A percentile compares a stretch with the other conserved stretches of the same genome.
These are phyloP conservation scores for Chaetodon auriga DNA, from an alignment of 2,113 vertebrate species.

Conservation along the genomic window DNA sequence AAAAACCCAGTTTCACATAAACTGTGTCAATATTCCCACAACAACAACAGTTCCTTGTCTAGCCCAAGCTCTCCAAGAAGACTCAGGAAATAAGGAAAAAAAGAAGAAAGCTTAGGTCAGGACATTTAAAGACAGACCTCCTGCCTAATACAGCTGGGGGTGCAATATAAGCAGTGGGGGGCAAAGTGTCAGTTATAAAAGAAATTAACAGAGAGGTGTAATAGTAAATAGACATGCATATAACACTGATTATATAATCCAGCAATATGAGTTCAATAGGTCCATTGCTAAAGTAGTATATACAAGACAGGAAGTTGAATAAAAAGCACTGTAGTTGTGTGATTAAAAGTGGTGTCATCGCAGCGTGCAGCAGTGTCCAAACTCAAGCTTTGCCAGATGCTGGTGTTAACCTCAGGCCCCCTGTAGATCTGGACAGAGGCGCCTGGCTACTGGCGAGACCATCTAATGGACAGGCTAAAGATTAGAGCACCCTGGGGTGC, in stretches of 20 bases:
- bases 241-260: conserved; percentile 14
- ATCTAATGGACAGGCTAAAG: conserved; percentile 78
- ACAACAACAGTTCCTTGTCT: neutral
- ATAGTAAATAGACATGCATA: neutral
- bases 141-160: neutral
- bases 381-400: conserved; percentile 56
- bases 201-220: neutral
- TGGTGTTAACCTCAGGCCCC: conserved; percentile 56
- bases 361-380: conserved; percentile 4
- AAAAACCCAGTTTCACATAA: neutral
- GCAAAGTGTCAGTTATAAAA: neutral
- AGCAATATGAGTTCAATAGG: conserved; percentile 15
- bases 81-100: neutral
- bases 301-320: conserved; percentile 11
- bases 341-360: conserved; percentile 45
- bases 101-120: neutral
- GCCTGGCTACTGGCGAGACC: conserved; percentile 56
- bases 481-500: conserved; percentile 78
- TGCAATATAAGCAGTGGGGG: neutral
- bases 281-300: conserved; percentile 1
- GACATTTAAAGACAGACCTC: neutral
- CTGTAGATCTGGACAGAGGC: conserved; percentile 45
- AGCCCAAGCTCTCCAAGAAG: neutral
- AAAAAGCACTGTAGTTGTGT: conserved; percentile 17
- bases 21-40: neutral